These are phyloP conservation scores for Spodoptera litura DNA, from an alignment of 1,140 invertebrate genomes.

Conservation along the genomic window DNA sequence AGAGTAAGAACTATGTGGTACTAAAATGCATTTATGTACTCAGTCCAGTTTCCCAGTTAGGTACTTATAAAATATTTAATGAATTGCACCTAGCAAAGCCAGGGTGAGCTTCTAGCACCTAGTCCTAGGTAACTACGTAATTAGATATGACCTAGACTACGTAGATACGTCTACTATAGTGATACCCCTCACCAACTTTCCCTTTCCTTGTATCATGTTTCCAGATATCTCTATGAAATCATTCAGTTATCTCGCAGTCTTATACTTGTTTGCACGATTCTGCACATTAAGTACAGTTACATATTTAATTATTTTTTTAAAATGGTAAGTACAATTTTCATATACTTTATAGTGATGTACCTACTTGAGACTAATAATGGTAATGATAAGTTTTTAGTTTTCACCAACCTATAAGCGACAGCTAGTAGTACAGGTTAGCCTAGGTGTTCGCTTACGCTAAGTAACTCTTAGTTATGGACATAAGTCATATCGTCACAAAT, in stretches of 20 bases:
- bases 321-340: conserved; percentile 1
- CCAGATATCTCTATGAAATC: neutral
- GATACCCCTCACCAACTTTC: neutral
- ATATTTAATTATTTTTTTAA: neutral
- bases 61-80: too few relatives aligned
- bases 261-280: neutral
- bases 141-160: neutral
- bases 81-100: too few relatives aligned
- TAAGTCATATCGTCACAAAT: too few relatives aligned
- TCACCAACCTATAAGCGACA: too few relatives aligned
- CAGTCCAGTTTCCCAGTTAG: too few relatives aligned
- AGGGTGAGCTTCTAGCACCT: neutral
- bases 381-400: too few relatives aligned
- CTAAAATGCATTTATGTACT: neutral
- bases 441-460: too few relatives aligned
- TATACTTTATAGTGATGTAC: too few relatives aligned
- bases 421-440: too few relatives aligned
- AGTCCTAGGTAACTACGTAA: too few relatives aligned
- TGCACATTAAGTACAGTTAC: neutral
- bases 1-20: neutral
- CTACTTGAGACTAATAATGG: too few relatives aligned
- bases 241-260: neutral
- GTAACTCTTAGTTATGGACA: too few relatives aligned
- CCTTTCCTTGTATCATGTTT: neutral
- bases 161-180: neutral